These are phyloP conservation scores for Trogon surrucura DNA, from an alignment of 2,113 vertebrate species.

Conservation along the genomic window DNA sequence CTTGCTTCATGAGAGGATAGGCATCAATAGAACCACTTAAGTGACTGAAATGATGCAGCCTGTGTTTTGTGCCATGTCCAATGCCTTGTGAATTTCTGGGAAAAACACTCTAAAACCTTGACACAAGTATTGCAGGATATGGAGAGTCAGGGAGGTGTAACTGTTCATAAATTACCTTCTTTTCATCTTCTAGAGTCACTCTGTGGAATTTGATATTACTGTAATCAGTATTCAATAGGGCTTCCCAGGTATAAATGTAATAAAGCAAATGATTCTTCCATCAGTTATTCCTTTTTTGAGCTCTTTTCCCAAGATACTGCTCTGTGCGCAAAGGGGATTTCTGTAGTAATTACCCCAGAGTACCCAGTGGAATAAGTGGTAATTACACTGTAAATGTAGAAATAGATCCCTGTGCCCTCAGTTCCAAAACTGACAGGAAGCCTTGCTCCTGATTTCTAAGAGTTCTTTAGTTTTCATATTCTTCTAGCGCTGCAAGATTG, in stretches of 20 bases:
- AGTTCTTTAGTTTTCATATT: not conserved
- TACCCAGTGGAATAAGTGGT: conserved; percentile 18
- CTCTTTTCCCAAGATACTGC: not conserved
- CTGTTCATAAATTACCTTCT: not conserved
- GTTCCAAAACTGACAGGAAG: not conserved
- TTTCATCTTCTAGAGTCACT: not conserved
- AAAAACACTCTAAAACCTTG: not conserved
- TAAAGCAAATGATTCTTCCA: not conserved
- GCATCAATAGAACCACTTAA: not conserved
- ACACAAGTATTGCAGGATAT: not conserved
- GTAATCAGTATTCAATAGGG: not conserved
- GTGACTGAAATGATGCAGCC: not conserved
- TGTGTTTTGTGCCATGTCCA: not conserved
- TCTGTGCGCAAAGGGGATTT: conserved; percentile 8
- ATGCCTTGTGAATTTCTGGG: not conserved
- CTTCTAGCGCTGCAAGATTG: not conserved
- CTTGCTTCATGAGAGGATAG: not conserved
- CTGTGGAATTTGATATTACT: not conserved
- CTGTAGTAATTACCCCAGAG: conserved; percentile 46
- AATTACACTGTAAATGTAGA: conserved; percentile 48
- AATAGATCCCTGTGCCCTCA: not conserved
- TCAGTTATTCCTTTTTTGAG: conserved; percentile 1
- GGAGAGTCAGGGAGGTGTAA: not conserved
- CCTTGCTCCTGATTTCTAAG: not conserved
- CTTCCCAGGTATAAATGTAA: not conserved